Conservation (phyloP, 2,113 vertebrate species). For the Conger conger region DNA sequence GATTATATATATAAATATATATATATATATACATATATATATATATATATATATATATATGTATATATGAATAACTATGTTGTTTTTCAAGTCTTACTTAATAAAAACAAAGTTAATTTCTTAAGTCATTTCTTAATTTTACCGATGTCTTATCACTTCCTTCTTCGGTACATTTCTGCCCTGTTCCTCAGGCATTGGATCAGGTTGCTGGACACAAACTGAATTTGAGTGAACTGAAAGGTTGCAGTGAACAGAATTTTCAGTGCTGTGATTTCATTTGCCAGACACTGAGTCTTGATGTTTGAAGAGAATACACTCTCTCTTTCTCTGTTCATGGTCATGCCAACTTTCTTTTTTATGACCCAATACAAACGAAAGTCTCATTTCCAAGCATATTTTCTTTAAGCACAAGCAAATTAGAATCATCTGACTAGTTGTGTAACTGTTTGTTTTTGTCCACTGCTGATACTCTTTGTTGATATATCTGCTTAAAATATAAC, state of each 20-base stretch:
- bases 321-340: background rate
- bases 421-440: background rate
- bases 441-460: background rate
- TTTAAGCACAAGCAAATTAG: background rate
- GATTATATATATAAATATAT: too few species aligned
- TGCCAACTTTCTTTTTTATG: background rate
- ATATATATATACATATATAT: too few species aligned
- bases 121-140: background rate
- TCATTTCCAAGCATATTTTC: background rate
- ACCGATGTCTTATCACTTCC: background rate
- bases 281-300: background rate
- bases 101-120: too few species aligned
- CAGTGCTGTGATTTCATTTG: background rate
- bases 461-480: too few species aligned
- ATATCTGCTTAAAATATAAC: background rate
- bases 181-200: constrained; percentile 2
- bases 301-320: background rate
- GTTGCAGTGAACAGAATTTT: background rate
- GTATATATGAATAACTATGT: background rate
- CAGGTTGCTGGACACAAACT: background rate
- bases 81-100: too few species aligned
- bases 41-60: too few species aligned
- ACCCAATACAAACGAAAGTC: background rate
- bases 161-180: too few species aligned
- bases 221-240: constrained; percentile 3